Evolutionary conservation across 1,140 invertebrate species (phyloP).

Genomic region (Ceratosolen fusciceps): DNA sequence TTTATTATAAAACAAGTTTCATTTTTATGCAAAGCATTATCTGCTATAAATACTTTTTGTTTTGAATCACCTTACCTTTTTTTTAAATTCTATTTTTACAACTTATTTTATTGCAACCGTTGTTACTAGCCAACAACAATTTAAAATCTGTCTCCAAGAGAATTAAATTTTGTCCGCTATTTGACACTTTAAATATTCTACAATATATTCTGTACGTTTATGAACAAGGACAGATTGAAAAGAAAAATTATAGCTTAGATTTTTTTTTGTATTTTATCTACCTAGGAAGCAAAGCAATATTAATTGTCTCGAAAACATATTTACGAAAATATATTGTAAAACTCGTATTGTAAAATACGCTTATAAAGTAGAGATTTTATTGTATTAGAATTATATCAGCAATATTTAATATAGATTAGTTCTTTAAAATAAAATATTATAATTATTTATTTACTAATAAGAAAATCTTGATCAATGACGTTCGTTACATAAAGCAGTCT

Average conservation of each 20-base stretch:
- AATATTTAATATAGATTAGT: no score
- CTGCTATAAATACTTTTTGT: background rate
- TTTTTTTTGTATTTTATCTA: background rate
- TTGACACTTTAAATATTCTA: background rate
- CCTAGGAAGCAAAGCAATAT: background rate
- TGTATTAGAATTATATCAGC: background rate
- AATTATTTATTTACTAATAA: no score
- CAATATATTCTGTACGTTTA: background rate
- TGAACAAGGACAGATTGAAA: background rate
- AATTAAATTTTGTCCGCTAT: background rate
- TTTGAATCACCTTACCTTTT: background rate
- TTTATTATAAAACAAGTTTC: no score
- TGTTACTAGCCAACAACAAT: slow-evolving; percentile 5
- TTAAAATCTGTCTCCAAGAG: background rate
- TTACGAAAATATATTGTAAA: background rate
- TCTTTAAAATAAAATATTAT: no score
- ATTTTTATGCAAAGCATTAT: background rate
- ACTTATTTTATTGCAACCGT: background rate
- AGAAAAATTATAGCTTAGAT: background rate
- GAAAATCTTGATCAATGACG: no score
- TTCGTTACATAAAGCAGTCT: no score
- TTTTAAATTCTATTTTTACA: slow-evolving; percentile 9
- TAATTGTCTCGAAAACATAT: background rate
- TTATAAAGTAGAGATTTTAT: background rate
- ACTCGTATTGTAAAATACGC: background rate